A percentile compares a stretch with the other conserved stretches of the same genome.
phyloP scores from a whole-genome alignment of 2,797 vertebrate genomes.

The Microhierax caerulescens region DNA sequence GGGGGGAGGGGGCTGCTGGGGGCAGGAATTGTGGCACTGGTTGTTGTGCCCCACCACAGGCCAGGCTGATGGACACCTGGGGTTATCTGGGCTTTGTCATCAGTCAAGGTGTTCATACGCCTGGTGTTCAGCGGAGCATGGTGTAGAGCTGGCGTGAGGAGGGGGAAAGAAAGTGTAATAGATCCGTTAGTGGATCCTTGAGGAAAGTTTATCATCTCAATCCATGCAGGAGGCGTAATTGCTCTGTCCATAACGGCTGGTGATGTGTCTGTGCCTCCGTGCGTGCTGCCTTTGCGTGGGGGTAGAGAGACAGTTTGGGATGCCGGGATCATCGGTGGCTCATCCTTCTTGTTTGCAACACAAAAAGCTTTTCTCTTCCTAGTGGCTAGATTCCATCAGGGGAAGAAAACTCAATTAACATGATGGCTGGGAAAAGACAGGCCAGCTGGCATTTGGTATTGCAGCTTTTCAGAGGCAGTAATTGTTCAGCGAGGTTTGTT shows the following conservation, averaged over 20 bases:
- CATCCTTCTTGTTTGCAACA: constrained; percentile 10
- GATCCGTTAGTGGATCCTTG: not conserved
- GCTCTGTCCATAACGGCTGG: not conserved
- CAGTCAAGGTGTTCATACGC: not conserved
- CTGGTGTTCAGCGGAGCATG: not conserved
- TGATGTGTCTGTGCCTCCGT: not conserved
- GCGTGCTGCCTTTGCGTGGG: too few species aligned
- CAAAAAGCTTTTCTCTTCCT: constrained; percentile 58
- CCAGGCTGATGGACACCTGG: not conserved
- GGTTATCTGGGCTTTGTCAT: not conserved
- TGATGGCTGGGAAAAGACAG: constrained; percentile 22
- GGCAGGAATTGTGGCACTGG: not conserved
- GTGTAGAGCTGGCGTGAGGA: not conserved
- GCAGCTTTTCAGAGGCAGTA: not conserved
- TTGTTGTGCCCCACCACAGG: fast-evolving
- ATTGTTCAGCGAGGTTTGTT: not conserved
- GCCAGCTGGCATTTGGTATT: constrained; percentile 27
- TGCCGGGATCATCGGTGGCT: not conserved
- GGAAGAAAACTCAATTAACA: constrained; percentile 51
- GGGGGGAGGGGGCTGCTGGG: not conserved
- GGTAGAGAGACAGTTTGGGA: not conserved
- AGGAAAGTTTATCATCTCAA: not conserved
- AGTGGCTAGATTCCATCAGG: not conserved
- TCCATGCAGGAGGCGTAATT: not conserved
- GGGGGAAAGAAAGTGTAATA: not conserved